A percentile compares a stretch with the other conserved stretches of the same genome.
Conservation (phyloP, 2,888 invertebrate species). For the Clepsis dumicolana region DNA sequence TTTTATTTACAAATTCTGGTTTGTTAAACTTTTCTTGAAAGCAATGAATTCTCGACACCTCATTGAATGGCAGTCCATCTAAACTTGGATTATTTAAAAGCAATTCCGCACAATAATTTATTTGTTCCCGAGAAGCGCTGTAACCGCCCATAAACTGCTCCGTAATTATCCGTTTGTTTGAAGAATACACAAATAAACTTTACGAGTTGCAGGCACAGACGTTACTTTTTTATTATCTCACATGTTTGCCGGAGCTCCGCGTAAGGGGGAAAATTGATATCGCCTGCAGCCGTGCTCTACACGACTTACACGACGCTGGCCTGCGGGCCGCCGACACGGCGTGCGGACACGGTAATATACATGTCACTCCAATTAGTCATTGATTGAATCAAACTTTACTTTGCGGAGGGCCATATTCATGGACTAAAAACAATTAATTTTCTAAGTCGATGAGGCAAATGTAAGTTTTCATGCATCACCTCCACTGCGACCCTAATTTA, state of each 20-base stretch:
- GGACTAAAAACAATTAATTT: too few species aligned
- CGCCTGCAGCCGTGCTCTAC: slow-evolving; percentile 58
- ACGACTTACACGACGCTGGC: not conserved
- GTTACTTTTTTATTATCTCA: slow-evolving; percentile 82
- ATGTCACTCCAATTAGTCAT: slow-evolving; percentile 9
- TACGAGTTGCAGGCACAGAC: slow-evolving; percentile 78
- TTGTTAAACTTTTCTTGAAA: not conserved
- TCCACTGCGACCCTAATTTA: too few species aligned
- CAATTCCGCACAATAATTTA: slow-evolving; percentile 68
- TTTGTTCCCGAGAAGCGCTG: slow-evolving; percentile 63
- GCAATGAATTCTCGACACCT: slow-evolving; percentile 11
- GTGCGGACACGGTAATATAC: not conserved
- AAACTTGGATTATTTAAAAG: slow-evolving; percentile 63
- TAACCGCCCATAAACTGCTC: slow-evolving; percentile 72
- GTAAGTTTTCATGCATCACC: too few species aligned
- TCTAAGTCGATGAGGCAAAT: too few species aligned
- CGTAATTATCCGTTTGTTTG: slow-evolving; percentile 82
- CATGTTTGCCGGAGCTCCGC: slow-evolving; percentile 74
- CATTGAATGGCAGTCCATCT: slow-evolving; percentile 27
- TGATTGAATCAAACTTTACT: too few species aligned
- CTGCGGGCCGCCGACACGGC: not conserved
- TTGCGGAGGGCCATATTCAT: too few species aligned
- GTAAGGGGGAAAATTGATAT: slow-evolving; percentile 65
- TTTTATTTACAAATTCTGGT: not conserved
- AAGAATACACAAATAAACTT: slow-evolving; percentile 84